Base-by-base conservation (phyloP, 30 jellyfish, hydroid and myxozoan genomes). In the Chironex yamaguchii region DNA sequence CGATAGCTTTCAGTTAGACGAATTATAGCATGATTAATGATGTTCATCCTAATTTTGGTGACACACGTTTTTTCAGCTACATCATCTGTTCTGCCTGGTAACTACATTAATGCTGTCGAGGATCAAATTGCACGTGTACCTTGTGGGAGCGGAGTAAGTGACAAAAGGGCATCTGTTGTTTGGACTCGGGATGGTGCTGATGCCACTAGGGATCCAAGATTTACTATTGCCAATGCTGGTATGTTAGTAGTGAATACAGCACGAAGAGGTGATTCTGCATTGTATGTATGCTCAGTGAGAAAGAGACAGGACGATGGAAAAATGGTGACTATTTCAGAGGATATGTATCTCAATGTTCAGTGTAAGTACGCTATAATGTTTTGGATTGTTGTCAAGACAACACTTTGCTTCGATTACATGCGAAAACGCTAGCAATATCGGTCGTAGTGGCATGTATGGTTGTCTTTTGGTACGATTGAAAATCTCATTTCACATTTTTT, bases 331-430 rank as follows among this genome's bases (percentile, higher is more conserved):
- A 34, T 73, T 34, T 64, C 98, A 12, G 82, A 86, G 36, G 92
- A 81, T 87, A 95, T 95, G 99, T 95, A 72, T 67, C 82, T 95
- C 77, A 95, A 90, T 71, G 99, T 95, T 1, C 92, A 90, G 79
- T 89, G 99, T 95, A 79, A 79, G 99, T 76, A 14, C 62, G 1
- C 36, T 21, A 3, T 22, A 14, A 14, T 21, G 58, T 24, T 3
- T 2, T 78, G 70, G n/a, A n/a, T n/a, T n/a, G n/a, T n/a, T n/a
- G n/a, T n/a, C n/a, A n/a, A n/a, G n/a, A n/a, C n/a, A n/a, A n/a
- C n/a, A n/a, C n/a, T n/a, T n/a, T n/a, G n/a, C n/a, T n/a, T n/a
- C n/a, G n/a, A n/a, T n/a, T n/a, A n/a, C n/a, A n/a, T n/a, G n/a
- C n/a, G n/a, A n/a, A n/a, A n/a, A n/a, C n/a, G n/a, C n/a, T n/a